These are phyloP conservation scores for Acrocephalus kingi DNA, from an alignment of 2,113 vertebrate species.

Conservation along the genomic window DNA sequence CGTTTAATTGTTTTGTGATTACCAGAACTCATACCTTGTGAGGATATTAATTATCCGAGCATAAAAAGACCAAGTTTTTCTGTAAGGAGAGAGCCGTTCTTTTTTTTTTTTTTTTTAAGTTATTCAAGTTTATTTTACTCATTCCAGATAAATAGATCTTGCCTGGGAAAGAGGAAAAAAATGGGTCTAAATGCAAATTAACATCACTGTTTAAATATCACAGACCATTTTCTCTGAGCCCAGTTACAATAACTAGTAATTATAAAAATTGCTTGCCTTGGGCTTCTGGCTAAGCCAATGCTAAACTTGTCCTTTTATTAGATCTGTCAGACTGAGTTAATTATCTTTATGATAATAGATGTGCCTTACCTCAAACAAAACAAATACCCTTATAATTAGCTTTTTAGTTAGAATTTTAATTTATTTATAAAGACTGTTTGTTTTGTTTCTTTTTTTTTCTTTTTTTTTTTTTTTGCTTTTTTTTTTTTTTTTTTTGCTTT, in stretches of 20 bases:
- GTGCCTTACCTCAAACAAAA: slow-evolving; percentile 87
- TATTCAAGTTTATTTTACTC: slow-evolving; percentile 70
- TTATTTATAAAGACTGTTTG: slow-evolving; percentile 83
- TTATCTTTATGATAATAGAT: slow-evolving; percentile 90
- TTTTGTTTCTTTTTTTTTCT: slow-evolving; percentile 71
- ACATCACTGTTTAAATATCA: slow-evolving; percentile 85
- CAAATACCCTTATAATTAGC: slow-evolving; percentile 87
- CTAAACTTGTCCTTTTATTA: slow-evolving; percentile 87
- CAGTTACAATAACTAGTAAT: slow-evolving; percentile 89
- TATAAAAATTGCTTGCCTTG: slow-evolving; percentile 88
- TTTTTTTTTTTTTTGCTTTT: neutral
- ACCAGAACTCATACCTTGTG: slow-evolving; percentile 50
- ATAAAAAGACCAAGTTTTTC: slow-evolving; percentile 51
- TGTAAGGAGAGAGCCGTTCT: slow-evolving; percentile 10
- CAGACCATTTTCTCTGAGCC: slow-evolving; percentile 83
- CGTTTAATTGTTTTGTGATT: slow-evolving; percentile 64
- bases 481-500: neutral
- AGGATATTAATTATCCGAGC: slow-evolving; percentile 58
- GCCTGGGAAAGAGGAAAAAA: slow-evolving; percentile 57
- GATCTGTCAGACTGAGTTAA: slow-evolving; percentile 88
- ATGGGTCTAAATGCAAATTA: slow-evolving; percentile 83
- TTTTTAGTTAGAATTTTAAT: slow-evolving; percentile 85
- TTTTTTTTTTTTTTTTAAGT: slow-evolving; percentile 29
- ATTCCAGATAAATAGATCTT: slow-evolving; percentile 73
- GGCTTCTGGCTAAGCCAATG: slow-evolving; percentile 83